Percentiles rank a stretch among this genome's conserved stretches.
These are phyloP conservation scores for Microcebus murinus DNA, from an alignment of 2,113 vertebrate genomes.

Conservation along the genomic window DNA sequence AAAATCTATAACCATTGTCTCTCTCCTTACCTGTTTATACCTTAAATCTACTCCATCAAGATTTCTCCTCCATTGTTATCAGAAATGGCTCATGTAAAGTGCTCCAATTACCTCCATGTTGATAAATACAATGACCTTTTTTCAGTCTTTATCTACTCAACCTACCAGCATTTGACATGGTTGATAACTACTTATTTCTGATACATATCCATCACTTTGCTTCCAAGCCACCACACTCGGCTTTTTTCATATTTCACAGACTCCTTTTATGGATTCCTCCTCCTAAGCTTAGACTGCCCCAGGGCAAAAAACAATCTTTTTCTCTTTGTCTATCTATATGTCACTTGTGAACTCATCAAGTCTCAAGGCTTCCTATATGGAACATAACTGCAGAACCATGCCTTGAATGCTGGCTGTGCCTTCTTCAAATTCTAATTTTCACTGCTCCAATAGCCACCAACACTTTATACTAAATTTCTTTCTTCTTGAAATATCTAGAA, in stretches of 20 bases:
- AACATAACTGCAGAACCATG: background rate
- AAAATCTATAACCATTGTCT: background rate
- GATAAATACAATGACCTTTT: background rate
- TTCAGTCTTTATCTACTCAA: background rate
- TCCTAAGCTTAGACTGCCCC: background rate
- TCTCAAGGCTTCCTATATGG: background rate
- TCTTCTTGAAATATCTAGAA: background rate
- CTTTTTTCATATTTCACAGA: background rate
- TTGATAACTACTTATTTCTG: background rate
- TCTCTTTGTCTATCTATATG: no score
- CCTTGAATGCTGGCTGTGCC: background rate
- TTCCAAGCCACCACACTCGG: rapidly evolving
- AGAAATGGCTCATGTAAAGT: background rate
- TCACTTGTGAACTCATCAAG: background rate
- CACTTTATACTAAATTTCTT: background rate
- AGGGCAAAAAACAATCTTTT: background rate
- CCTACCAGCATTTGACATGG: background rate
- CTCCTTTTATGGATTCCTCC: background rate
- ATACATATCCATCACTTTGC: background rate
- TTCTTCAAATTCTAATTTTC: background rate
- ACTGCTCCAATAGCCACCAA: background rate
- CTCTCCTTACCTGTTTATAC: background rate
- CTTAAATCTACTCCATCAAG: background rate
- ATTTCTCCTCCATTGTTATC: background rate
- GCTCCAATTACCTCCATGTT: background rate